Percentiles rank a stretch among this genome's conserved stretches.
Evolutionary conservation across 1,140 invertebrate species (phyloP).

Genomic region (Zaprionus kolodkinae): DNA sequence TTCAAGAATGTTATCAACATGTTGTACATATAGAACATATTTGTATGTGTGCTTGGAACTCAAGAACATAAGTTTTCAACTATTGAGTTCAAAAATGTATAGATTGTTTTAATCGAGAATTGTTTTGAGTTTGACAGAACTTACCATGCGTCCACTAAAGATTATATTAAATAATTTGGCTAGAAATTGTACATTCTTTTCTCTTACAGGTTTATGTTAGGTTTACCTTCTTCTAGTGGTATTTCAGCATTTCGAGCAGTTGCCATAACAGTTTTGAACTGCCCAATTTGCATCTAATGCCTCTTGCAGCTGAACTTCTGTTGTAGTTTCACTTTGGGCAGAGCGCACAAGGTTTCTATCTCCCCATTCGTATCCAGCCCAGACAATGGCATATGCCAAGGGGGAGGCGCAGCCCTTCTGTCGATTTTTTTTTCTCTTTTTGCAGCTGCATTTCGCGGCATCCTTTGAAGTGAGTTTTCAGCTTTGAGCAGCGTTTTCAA

Average conservation of each 20-base stretch:
- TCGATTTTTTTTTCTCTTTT: constrained; percentile 23
- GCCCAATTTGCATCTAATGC: constrained; percentile 3
- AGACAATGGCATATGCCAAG: constrained; percentile 46
- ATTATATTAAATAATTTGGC: not conserved
- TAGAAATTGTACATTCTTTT: not conserved
- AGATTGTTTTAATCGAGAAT: not conserved
- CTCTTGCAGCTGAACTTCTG: not conserved
- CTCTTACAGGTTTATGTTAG: not conserved
- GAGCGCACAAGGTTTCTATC: not conserved
- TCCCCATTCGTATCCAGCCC: not conserved
- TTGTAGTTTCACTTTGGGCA: not conserved
- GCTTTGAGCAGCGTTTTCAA: constrained; percentile 52
- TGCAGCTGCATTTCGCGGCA: constrained; percentile 35
- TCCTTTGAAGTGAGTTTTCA: constrained; percentile 54
- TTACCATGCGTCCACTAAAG: no score
- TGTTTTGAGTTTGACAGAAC: no score
- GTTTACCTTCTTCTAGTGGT: not conserved
- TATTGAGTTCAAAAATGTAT: not conserved
- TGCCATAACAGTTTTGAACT: not conserved
- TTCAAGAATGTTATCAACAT: not conserved
- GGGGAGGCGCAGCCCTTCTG: not conserved
- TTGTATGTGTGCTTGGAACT: no score
- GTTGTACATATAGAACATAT: no score
- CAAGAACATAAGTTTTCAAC: not conserved
- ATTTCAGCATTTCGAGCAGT: not conserved